Conservation (phyloP, 2,797 vertebrate genomes). For the Rallus crepitans region DNA sequence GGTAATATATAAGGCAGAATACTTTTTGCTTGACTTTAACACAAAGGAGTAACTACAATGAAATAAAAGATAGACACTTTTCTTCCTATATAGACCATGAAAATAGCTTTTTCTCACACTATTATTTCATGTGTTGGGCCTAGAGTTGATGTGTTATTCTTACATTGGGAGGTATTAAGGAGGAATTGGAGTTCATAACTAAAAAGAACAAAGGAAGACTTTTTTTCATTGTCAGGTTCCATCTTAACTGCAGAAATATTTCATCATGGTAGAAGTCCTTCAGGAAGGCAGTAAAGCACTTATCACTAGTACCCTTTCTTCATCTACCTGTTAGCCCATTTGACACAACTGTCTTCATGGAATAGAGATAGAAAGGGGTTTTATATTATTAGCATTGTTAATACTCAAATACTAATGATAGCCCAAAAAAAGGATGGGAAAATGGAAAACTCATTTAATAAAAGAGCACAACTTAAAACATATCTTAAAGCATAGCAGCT, state of each 20-base stretch:
- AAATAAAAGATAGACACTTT: background rate
- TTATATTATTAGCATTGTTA: background rate
- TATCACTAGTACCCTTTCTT: background rate
- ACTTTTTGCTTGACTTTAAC: background rate
- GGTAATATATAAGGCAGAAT: background rate
- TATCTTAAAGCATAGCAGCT: background rate
- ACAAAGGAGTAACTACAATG: background rate
- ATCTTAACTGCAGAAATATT: background rate
- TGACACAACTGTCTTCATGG: background rate
- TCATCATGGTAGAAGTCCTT: background rate
- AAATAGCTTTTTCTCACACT: background rate
- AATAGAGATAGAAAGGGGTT: background rate
- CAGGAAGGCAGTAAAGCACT: background rate
- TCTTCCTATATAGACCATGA: background rate
- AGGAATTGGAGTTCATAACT: background rate
- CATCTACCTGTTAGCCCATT: background rate
- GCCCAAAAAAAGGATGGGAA: background rate
- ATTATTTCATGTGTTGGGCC: background rate
- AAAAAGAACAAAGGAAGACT: background rate
- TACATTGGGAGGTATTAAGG: background rate
- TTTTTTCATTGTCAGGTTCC: background rate
- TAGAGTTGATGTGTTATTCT: background rate
- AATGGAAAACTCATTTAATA: background rate
- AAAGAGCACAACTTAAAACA: background rate
- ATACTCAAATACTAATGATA: background rate